Evolutionary conservation across 2,888 invertebrate species (phyloP).

Genomic region (Tuberolachnus salignus): DNA sequence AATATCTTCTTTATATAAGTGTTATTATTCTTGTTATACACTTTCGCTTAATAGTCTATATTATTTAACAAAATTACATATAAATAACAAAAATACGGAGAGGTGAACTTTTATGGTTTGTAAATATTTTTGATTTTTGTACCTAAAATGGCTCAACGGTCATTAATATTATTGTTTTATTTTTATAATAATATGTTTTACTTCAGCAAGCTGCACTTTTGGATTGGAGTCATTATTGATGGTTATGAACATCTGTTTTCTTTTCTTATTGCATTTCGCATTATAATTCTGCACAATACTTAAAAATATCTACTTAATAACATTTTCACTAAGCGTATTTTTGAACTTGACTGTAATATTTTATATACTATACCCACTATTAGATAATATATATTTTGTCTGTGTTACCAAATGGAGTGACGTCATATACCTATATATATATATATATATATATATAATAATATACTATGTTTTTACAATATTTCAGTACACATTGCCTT

Average conservation of each 20-base stretch:
- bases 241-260: slow-evolving; percentile 21
- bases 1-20: background rate
- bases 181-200: slow-evolving; percentile 34
- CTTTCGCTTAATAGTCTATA: slow-evolving; percentile 10
- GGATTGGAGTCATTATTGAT: slow-evolving; percentile 52
- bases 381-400: background rate
- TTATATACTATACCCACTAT: background rate
- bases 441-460: background rate
- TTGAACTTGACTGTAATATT: background rate
- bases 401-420: background rate
- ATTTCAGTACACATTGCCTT: too few species aligned
- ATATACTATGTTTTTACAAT: too few species aligned
- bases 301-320: too few species aligned
- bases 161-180: slow-evolving; percentile 40
- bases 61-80: slow-evolving; percentile 25
- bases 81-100: slow-evolving; percentile 40
- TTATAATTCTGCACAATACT: background rate
- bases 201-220: slow-evolving; percentile 52
- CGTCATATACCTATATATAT: too few species aligned
- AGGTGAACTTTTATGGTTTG: slow-evolving; percentile 56
- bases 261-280: slow-evolving; percentile 18
- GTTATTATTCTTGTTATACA: background rate
- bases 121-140: slow-evolving; percentile 49
- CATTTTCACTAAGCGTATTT: background rate
- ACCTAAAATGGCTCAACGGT: slow-evolving; percentile 16